Percentiles rank a stretch among this genome's conserved stretches.
Conservation (phyloP, 2,113 vertebrate species). For the Periophthalmodon schlosseri region DNA sequence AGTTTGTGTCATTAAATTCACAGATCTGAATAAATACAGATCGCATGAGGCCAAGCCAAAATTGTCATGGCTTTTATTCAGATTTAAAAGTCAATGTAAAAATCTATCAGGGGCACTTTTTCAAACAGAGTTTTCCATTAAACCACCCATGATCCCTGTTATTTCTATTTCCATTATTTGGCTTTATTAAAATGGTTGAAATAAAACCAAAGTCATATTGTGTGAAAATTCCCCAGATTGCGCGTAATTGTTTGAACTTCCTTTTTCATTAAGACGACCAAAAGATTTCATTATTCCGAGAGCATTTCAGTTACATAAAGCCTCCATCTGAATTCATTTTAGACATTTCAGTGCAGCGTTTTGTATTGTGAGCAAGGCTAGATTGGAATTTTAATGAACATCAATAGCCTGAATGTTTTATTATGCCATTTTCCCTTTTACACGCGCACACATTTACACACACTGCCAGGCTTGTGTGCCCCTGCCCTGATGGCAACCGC, state of each 20-base stretch:
- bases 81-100: neutral
- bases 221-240: slow-evolving; percentile 48
- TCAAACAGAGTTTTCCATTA: slow-evolving; percentile 18
- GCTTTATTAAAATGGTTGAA: slow-evolving; percentile 30
- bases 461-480: slow-evolving; percentile 18
- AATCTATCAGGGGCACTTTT: neutral
- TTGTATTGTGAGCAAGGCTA: slow-evolving; percentile 37
- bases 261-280: slow-evolving; percentile 53
- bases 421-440: slow-evolving; percentile 22
- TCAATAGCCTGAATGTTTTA: slow-evolving; percentile 30
- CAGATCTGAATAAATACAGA: neutral
- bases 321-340: slow-evolving; percentile 57
- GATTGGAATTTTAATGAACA: slow-evolving; percentile 59
- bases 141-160: slow-evolving; percentile 26
- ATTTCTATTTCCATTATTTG: slow-evolving; percentile 31
- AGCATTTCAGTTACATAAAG: slow-evolving; percentile 61
- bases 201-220: slow-evolving; percentile 35
- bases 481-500: slow-evolving; percentile 50
- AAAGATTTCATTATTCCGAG: slow-evolving; percentile 62
- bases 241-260: slow-evolving; percentile 52
- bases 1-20: neutral
- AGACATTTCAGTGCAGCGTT: slow-evolving; percentile 42
- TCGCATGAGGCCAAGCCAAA: slow-evolving; percentile 15
- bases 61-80: slow-evolving; percentile 8
- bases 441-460: slow-evolving; percentile 12